Conservation (phyloP, 2,888 invertebrate species). For the Endomychus coccineus region DNA sequence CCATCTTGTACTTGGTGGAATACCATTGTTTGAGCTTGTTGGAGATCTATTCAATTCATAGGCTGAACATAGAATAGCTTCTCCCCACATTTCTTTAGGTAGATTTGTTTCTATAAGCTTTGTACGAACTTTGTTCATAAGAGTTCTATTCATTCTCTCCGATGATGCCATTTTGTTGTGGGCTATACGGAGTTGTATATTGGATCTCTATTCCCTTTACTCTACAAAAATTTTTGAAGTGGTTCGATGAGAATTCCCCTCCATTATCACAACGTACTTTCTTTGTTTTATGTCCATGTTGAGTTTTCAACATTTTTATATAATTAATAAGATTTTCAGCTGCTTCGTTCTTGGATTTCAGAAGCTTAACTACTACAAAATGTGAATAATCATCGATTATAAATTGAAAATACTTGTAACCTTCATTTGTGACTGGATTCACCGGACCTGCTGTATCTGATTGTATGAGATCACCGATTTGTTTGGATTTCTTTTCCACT, state of each 20-base stretch:
- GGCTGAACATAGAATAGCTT: conserved; percentile 22
- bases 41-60: conserved; percentile 25
- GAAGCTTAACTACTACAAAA: conserved; percentile 12
- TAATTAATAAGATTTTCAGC: conserved; percentile 13
- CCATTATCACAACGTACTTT: conserved; percentile 20
- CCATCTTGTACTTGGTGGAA: conserved; percentile 20
- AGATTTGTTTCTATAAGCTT: conserved; percentile 22
- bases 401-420: conserved; percentile 11
- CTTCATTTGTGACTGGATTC: conserved; percentile 10
- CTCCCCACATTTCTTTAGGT: conserved; percentile 23
- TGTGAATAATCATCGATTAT: conserved; percentile 16
- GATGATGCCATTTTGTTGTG: conserved; percentile 23
- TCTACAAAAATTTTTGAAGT: conserved; percentile 14
- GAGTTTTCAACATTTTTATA: conserved; percentile 11
- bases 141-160: conserved; percentile 25
- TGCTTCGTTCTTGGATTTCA: conserved; percentile 15
- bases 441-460: conserved; percentile 20
- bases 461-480: conserved; percentile 22
- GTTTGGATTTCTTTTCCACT: conserved; percentile 14
- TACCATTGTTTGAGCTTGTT: conserved; percentile 17
- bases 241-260: conserved; percentile 16
- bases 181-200: conserved; percentile 21
- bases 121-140: conserved; percentile 21
- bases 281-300: conserved; percentile 7
- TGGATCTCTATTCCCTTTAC: conserved; percentile 15